Conservation (phyloP, 2,888 invertebrate species). For the Amphimallon solstitiale region DNA sequence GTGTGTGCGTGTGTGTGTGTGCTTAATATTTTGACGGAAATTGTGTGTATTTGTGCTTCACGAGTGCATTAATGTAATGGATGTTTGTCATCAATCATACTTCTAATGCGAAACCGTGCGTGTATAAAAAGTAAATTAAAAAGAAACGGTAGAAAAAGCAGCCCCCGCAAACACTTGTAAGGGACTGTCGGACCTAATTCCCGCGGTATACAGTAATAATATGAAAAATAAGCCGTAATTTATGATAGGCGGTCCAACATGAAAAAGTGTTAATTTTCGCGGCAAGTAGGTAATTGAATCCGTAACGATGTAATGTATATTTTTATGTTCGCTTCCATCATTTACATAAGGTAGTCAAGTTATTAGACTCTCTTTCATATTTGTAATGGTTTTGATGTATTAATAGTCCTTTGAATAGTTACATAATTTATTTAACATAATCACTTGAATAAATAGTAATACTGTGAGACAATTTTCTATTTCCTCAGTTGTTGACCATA, state of each 20-base stretch:
- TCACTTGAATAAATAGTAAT: too few relatives aligned
- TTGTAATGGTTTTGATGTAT: too few relatives aligned
- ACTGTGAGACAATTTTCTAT: too few relatives aligned
- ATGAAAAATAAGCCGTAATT: background rate
- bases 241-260: background rate
- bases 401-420: too few relatives aligned
- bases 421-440: too few relatives aligned
- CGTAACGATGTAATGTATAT: too few relatives aligned
- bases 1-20: too few relatives aligned
- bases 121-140: constrained; percentile 22
- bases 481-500: too few relatives aligned
- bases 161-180: constrained; percentile 12
- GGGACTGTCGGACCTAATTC: background rate
- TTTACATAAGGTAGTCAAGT: too few relatives aligned
- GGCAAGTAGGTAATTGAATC: too few relatives aligned
- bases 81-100: constrained; percentile 30
- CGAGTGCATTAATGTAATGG: constrained; percentile 29
- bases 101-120: constrained; percentile 6
- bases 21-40: constrained; percentile 20
- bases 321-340: too few relatives aligned
- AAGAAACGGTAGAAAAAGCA: constrained; percentile 6
- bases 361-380: too few relatives aligned
- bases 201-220: background rate
- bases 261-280: background rate
- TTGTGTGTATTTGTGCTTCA: background rate